Base-by-base conservation (phyloP, 2,888 invertebrate species). In the Leptinotarsa haldemani region DNA sequence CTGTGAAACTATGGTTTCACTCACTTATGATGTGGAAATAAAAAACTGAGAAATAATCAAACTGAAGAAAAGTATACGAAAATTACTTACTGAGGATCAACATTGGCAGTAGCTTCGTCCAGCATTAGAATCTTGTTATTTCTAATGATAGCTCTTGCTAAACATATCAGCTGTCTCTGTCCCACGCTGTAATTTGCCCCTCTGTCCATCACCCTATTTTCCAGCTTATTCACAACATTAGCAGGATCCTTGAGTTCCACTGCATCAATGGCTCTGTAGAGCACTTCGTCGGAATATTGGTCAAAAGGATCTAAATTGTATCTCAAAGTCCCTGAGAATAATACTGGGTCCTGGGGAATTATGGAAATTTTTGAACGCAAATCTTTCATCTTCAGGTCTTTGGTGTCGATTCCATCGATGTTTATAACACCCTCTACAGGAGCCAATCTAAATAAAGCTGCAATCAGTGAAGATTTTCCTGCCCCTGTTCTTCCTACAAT, bases 71-170 rank as follows among this genome's bases (percentile, higher is more conserved):
- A 40, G 9, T 9, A 9, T 40, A 0, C 40, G 12, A 40, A 40
- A 48, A 46, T 40, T 13, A 74, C 91, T 90, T 84, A 93, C 90
- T 94, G 94, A 15, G 94, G 95, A 88, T 97, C 97, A 12, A 97
- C 96, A 85, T 97, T 97, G 1, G 97, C 96, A 0, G 97, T 97
- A 18, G 97, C 97, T 87, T 97, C 97, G 84, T 97, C 97, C 79
- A 97, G 89, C 79, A 97, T 93, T 0, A 97, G 89, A 78, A 97
- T 93, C 78, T 92, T 92, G 86, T 96, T 96, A 78, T 94, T 93
- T 25, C 94, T 90, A 22, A 97, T 88, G 81, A 97, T 94, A 50
- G 97, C 97, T 69, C 97, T 90, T 0, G 97, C 97, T 74, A 97
- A 89, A 85, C 97, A 97, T 61, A 97, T 93, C 67, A 97, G 88